phyloP scores from a whole-genome alignment of 2,797 vertebrate genomes.

The Discoglossus pictus region DNA sequence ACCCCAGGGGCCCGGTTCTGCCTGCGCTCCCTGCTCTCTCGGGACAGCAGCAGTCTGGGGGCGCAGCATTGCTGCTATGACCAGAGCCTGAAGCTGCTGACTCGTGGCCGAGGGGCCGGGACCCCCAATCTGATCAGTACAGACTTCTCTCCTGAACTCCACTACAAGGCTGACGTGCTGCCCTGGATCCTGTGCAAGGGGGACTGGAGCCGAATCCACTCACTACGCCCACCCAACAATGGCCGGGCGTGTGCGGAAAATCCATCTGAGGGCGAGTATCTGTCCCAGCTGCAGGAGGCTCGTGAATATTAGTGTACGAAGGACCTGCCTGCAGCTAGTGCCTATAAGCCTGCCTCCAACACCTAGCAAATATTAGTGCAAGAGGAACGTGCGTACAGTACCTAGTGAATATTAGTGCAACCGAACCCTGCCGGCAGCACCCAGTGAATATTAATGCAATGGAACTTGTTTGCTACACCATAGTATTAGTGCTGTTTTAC shows the following conservation, averaged over 20 bases:
- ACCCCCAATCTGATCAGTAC: constrained; percentile 91
- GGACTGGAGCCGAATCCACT: constrained; percentile 92
- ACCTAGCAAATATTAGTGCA: too few relatives aligned
- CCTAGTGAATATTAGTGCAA: too few relatives aligned
- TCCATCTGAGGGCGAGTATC: constrained; percentile 83
- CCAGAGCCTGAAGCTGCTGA: constrained; percentile 83
- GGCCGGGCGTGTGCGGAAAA: constrained; percentile 80
- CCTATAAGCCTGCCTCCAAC: too few relatives aligned
- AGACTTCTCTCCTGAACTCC: constrained; percentile 91
- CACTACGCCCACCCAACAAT: constrained; percentile 87
- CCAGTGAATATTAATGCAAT: too few relatives aligned
- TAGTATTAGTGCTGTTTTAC: too few relatives aligned
- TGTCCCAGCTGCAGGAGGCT: constrained; percentile 88
- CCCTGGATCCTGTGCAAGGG: constrained; percentile 97
- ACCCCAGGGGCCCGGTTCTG: constrained; percentile 88
- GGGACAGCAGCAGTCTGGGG: constrained; percentile 85
- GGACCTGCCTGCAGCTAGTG: too few relatives aligned
- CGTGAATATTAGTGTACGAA: constrained; percentile 88
- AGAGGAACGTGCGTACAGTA: too few relatives aligned
- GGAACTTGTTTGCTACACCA: too few relatives aligned
- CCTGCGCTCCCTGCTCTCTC: constrained; percentile 87
- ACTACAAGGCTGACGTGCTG: constrained; percentile 90
- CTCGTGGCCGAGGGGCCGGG: constrained; percentile 86
- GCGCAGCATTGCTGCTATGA: constrained; percentile 95
- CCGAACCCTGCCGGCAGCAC: too few relatives aligned